These are phyloP conservation scores for Sialis fuliginosa DNA, from an alignment of 2,888 invertebrate species.

Conservation along the genomic window DNA sequence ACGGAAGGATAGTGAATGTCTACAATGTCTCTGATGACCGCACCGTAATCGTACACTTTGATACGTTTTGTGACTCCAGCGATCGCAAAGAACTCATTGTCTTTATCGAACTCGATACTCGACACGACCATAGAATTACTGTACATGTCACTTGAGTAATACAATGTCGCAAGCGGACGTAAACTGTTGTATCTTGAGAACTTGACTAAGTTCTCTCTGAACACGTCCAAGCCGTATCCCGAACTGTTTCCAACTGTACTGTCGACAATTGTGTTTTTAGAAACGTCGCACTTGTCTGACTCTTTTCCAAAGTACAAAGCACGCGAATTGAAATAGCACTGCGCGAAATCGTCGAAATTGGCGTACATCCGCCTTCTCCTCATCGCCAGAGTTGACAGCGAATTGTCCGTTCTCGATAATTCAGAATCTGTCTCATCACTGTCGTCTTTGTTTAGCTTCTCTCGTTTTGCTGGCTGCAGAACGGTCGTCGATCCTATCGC, in stretches of 20 bases:
- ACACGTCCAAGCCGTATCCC: constrained; percentile 45
- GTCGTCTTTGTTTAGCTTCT: constrained; percentile 6
- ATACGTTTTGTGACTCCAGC: constrained; percentile 90
- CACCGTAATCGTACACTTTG: constrained; percentile 80
- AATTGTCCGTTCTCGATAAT: constrained; percentile 13
- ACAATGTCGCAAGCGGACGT: constrained; percentile 67
- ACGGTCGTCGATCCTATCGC: constrained; percentile 30
- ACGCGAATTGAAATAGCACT: constrained; percentile 67
- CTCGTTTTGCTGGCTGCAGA: neutral
- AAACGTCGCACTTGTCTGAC: constrained; percentile 17
- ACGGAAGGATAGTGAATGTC: constrained; percentile 84
- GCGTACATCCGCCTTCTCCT: constrained; percentile 60
- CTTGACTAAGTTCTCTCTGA: constrained; percentile 71
- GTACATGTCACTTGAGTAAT: constrained; percentile 78
- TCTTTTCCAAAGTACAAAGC: constrained; percentile 41
- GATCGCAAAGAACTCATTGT: constrained; percentile 88
- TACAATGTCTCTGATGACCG: constrained; percentile 68
- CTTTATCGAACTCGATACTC: constrained; percentile 91
- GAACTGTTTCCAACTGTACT: constrained; percentile 16
- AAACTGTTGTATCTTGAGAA: constrained; percentile 67
- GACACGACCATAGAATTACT: constrained; percentile 75
- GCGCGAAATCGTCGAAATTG: constrained; percentile 79
- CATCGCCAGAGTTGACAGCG: constrained; percentile 37
- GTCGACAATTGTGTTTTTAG: constrained; percentile 16
- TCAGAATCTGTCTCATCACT: constrained; percentile 6